Percentiles rank a stretch among this genome's conserved stretches.
phyloP scores from a whole-genome alignment of 2,113 vertebrate species.

The Turnix velox region DNA sequence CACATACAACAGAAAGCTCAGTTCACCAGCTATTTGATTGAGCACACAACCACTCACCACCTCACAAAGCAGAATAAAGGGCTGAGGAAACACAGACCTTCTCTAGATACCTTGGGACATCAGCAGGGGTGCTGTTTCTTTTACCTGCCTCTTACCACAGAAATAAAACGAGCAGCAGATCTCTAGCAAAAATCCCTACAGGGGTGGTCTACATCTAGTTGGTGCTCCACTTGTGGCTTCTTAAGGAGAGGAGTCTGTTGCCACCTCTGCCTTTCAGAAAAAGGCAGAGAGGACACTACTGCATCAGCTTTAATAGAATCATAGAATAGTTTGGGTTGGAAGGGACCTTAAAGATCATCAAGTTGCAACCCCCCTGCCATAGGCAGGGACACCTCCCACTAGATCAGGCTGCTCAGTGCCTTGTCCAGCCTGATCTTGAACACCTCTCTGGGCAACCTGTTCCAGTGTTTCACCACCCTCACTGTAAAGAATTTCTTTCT shows the following conservation, averaged over 20 bases:
- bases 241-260: background rate
- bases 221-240: background rate
- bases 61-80: background rate
- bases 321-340: no score
- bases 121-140: background rate
- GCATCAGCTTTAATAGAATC: no score
- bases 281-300: background rate
- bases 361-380: no score
- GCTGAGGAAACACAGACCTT: background rate
- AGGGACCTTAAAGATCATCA: no score
- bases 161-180: background rate
- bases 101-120: fast-evolving
- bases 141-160: background rate
- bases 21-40: fast-evolving
- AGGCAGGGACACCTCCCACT: no score
- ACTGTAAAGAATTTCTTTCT: no score
- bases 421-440: no score
- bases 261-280: background rate
- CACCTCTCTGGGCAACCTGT: no score
- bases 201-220: background rate
- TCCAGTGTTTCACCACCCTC: no score
- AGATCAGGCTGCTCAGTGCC: no score
- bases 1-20: fast-evolving
- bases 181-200: background rate
- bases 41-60: background rate